Percentiles rank a stretch among this genome's conserved stretches.
Conservation (phyloP, 1,140 invertebrate species). For the Acyrthosiphon pisum region DNA sequence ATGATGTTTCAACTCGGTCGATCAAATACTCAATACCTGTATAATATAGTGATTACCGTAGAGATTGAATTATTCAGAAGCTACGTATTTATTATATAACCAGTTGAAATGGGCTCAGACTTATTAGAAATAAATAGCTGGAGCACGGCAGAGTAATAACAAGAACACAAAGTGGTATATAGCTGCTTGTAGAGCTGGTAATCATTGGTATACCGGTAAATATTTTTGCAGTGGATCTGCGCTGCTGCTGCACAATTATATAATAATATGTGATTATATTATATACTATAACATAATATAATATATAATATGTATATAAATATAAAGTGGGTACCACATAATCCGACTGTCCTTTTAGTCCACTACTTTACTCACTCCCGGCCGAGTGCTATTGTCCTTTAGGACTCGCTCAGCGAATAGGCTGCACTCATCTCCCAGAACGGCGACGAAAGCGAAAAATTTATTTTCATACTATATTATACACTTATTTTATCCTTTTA, state of each 20-base stretch:
- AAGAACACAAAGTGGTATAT: background rate
- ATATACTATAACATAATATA: background rate
- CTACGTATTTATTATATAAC: background rate
- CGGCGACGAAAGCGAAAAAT: background rate
- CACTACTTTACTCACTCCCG: no score
- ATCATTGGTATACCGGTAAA: background rate
- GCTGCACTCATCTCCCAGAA: background rate
- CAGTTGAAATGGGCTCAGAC: background rate
- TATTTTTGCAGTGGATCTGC: background rate
- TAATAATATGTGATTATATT: background rate
- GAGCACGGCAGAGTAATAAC: background rate
- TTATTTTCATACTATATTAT: background rate
- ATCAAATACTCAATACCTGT: background rate
- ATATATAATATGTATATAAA: no score
- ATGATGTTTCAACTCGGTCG: background rate
- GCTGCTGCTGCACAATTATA: background rate
- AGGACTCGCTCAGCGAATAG: no score
- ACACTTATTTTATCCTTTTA: background rate
- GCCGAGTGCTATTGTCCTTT: background rate
- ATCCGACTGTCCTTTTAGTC: background rate
- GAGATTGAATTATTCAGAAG: background rate
- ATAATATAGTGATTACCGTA: background rate
- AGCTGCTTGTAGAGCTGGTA: background rate
- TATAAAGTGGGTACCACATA: background rate
- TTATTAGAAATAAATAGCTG: background rate